These are phyloP conservation scores for Arenicola marina DNA, from an alignment of 2,888 invertebrate species.

Conservation along the genomic window DNA sequence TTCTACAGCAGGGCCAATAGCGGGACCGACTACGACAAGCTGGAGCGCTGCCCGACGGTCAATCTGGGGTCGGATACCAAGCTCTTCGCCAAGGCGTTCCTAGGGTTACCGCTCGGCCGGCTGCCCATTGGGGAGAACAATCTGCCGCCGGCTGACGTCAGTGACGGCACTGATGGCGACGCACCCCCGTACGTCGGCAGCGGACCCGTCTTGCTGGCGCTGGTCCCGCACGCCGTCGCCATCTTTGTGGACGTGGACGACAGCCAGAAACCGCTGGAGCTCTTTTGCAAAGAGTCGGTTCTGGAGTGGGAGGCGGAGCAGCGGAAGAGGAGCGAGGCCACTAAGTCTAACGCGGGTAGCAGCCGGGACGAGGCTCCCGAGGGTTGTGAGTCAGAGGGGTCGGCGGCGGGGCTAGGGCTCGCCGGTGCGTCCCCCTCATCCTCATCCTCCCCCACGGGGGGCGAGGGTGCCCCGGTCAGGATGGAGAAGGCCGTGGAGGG, in stretches of 20 bases:
- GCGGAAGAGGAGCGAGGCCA: too few species aligned
- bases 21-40: background rate
- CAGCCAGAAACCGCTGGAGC: conserved; percentile 4
- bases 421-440: too few species aligned
- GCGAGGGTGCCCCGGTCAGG: too few species aligned
- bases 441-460: too few species aligned
- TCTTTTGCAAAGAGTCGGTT: conserved; percentile 11
- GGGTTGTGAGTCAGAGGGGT: background rate
- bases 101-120: conserved; percentile 12
- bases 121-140: conserved; percentile 22
- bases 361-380: background rate
- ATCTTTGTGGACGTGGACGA: conserved; percentile 16
- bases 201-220: conserved; percentile 15
- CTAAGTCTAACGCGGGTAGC: background rate
- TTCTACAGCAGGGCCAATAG: conserved; percentile 11
- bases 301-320: background rate
- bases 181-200: background rate
- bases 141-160: background rate
- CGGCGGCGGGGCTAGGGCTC: background rate
- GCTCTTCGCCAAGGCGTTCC: conserved; percentile 21
- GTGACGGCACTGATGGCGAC: background rate
- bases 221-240: conserved; percentile 7
- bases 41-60: background rate
- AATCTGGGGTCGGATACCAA: conserved; percentile 3
- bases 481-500: conserved; percentile 7